Percentiles rank a stretch among this genome's conserved stretches.
These are phyloP conservation scores for Peucedramus taeniatus DNA, from an alignment of 2,113 vertebrate genomes.

Conservation along the genomic window DNA sequence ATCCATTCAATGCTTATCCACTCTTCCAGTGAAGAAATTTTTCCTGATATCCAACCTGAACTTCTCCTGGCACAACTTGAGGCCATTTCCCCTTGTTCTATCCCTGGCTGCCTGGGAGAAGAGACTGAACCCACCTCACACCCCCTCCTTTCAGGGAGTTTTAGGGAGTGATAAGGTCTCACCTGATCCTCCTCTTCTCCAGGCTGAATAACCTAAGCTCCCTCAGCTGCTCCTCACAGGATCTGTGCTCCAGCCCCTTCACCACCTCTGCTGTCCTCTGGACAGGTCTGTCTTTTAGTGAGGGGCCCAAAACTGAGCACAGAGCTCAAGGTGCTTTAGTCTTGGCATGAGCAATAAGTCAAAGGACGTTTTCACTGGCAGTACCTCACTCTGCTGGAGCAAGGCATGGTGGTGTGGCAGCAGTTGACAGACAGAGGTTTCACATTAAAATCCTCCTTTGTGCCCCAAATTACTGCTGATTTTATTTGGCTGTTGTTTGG, in stretches of 20 bases:
- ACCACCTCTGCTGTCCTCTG: not conserved
- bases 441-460: not conserved
- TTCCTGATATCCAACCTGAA: not conserved
- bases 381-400: not conserved
- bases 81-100: not conserved
- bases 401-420: not conserved
- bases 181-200: not conserved
- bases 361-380: not conserved
- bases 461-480: not conserved
- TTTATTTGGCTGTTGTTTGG: not conserved
- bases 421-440: not conserved
- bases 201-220: not conserved
- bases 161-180: rapidly evolving
- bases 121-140: not conserved
- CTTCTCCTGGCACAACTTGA: not conserved
- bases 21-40: not conserved
- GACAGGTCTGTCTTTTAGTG: not conserved
- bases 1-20: not conserved
- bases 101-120: not conserved
- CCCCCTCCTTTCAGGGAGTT: too few relatives aligned
- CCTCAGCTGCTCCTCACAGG: not conserved
- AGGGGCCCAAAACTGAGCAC: not conserved
- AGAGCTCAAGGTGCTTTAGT: not conserved
- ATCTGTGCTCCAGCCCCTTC: not conserved
- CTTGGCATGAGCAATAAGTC: not conserved